Evolutionary conservation across 2,888 invertebrate genomes (phyloP).

Genomic region (Parnassius mnemosyne): DNA sequence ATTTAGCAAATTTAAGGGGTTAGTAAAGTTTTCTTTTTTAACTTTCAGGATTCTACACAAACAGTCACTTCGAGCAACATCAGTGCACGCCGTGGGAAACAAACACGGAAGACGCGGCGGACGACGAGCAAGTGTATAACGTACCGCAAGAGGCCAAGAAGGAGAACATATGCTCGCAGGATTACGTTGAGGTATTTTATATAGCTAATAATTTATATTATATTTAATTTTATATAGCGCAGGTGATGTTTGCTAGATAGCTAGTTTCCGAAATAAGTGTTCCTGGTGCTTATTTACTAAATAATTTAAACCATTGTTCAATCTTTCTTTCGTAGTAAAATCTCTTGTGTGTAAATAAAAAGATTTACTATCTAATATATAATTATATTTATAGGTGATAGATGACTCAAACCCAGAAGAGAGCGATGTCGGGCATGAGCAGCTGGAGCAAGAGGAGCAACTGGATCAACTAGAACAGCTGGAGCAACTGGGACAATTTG

Average conservation of each 20-base stretch:
- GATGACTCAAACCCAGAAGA: background rate
- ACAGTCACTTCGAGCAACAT: slow-evolving; percentile 53
- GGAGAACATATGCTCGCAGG: slow-evolving; percentile 57
- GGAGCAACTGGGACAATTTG: slow-evolving; percentile 5
- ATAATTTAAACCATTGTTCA: no score
- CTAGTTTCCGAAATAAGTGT: no score
- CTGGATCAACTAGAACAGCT: slow-evolving; percentile 10
- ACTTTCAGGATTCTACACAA: slow-evolving; percentile 53
- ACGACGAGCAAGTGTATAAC: slow-evolving; percentile 29
- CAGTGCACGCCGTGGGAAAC: slow-evolving; percentile 37
- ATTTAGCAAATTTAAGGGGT: no score
- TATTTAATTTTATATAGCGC: no score
- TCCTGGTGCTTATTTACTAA: no score
- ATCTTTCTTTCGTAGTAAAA: no score
- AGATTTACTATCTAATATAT: no score
- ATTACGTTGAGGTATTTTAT: slow-evolving; percentile 45
- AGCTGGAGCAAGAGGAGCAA: background rate
- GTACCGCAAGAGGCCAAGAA: slow-evolving; percentile 51
- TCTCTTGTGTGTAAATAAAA: no score
- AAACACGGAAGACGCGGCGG: slow-evolving; percentile 25
- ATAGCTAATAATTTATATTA: background rate
- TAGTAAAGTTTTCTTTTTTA: background rate
- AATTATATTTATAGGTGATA: background rate
- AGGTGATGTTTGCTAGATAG: no score
- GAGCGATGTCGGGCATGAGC: no score